Percentiles rank a stretch among this genome's conserved stretches.
Evolutionary conservation across 2,888 invertebrate species (phyloP).

Genomic region (Athalia rosae): DNA sequence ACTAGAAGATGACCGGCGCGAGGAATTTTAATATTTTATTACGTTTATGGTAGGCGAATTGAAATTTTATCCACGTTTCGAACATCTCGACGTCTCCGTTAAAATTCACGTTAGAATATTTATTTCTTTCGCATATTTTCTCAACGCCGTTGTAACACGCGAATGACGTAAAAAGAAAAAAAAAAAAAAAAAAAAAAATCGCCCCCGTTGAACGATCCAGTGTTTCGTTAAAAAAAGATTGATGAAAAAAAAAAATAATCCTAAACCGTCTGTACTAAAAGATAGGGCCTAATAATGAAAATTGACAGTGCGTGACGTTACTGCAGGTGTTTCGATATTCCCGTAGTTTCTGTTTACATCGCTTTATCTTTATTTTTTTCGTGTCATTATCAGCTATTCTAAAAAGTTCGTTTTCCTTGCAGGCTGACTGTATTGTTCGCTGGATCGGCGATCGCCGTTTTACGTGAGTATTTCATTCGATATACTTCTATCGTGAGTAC

Average conservation of each 20-base stretch:
- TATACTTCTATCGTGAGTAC: not conserved
- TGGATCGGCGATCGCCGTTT: constrained; percentile 52
- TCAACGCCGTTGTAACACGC: not conserved
- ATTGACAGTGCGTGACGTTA: too few species aligned
- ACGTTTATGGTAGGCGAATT: constrained; percentile 25
- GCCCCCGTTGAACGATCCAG: too few species aligned
- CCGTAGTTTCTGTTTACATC: too few species aligned
- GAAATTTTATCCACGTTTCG: not conserved
- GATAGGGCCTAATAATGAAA: too few species aligned
- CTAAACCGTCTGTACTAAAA: too few species aligned
- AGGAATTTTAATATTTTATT: constrained; percentile 12
- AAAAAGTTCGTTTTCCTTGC: constrained; percentile 47
- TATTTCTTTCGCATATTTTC: not conserved
- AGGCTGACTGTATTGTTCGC: constrained; percentile 58
- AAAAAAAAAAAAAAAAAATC: too few species aligned
- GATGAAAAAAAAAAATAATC: too few species aligned
- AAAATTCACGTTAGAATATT: not conserved
- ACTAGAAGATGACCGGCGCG: not conserved
- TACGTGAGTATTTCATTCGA: constrained; percentile 61
- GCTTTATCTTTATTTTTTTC: not conserved
- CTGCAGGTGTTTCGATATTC: too few species aligned
- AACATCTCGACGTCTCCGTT: not conserved
- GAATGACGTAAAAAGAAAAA: too few species aligned
- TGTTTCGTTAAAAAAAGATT: too few species aligned
- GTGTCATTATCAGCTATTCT: not conserved